Evolutionary conservation across 2,888 invertebrate species (phyloP).

Genomic region (Sinohyriopsis cumingii): DNA sequence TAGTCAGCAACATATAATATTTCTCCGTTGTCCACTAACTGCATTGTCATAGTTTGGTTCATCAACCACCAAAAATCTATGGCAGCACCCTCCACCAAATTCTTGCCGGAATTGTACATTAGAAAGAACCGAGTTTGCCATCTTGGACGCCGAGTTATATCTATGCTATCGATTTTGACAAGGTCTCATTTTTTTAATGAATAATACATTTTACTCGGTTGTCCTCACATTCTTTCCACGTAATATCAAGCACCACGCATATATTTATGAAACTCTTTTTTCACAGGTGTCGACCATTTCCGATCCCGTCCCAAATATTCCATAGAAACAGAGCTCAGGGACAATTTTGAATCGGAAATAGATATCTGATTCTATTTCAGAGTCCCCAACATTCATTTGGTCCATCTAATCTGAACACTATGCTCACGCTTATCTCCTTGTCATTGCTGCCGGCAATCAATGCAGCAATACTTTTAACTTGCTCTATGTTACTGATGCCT

Average conservation of each 20-base stretch:
- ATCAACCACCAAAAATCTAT: conserved; percentile 32
- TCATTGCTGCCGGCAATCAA: neutral
- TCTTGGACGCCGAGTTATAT: too few species aligned
- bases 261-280: conserved; percentile 10
- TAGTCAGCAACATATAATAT: conserved; percentile 20
- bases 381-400: conserved; percentile 39
- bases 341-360: neutral
- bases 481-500: neutral
- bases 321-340: conserved; percentile 14
- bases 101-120: too few species aligned
- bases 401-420: conserved; percentile 33
- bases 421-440: conserved; percentile 7
- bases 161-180: too few species aligned
- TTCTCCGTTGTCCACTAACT: conserved; percentile 15
- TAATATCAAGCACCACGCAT: conserved; percentile 39
- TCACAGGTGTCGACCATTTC: conserved; percentile 13
- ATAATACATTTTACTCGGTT: conserved; percentile 24
- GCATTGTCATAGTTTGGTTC: conserved; percentile 32
- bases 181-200: too few species aligned
- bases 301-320: conserved; percentile 26
- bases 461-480: too few species aligned
- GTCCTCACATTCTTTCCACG: conserved; percentile 31
- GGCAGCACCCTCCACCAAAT: conserved; percentile 11
- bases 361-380: conserved; percentile 43
- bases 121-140: too few species aligned